Conservation (phyloP, 2,797 vertebrate genomes). For the Gastrophryne carolinensis region DNA sequence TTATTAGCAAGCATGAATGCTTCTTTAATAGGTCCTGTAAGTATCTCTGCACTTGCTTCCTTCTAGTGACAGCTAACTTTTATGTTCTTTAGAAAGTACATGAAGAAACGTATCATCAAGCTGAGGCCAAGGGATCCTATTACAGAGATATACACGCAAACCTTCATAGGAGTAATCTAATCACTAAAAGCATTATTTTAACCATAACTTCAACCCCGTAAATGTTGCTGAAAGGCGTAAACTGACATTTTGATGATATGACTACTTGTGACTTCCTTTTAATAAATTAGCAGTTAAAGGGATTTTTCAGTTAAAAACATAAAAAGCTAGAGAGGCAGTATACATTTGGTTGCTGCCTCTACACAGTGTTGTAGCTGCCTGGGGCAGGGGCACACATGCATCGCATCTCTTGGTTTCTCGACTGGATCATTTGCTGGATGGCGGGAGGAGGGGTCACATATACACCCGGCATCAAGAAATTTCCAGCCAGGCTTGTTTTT, state of each 20-base stretch:
- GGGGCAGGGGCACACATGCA: too few relatives aligned
- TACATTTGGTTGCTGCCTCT: too few relatives aligned
- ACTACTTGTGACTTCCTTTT: slow-evolving; percentile 40
- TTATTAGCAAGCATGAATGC: background rate
- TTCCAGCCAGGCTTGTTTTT: too few relatives aligned
- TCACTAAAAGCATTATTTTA: slow-evolving; percentile 26
- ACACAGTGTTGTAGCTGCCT: too few relatives aligned
- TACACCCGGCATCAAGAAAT: too few relatives aligned
- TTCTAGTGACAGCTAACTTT: background rate
- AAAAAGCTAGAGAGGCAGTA: too few relatives aligned
- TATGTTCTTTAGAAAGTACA: slow-evolving; percentile 31
- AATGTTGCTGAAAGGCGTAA: slow-evolving; percentile 20
- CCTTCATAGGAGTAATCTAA: slow-evolving; percentile 32
- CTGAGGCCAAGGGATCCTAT: slow-evolving; percentile 7
- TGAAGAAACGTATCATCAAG: slow-evolving; percentile 5
- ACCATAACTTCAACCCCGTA: slow-evolving; percentile 10
- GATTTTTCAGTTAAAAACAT: too few relatives aligned
- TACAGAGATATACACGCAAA: background rate
- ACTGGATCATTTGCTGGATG: too few relatives aligned
- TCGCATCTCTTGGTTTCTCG: too few relatives aligned
- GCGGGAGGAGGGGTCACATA: too few relatives aligned
- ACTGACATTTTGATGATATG: slow-evolving; percentile 22
- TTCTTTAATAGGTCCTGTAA: background rate
- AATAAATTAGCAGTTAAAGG: slow-evolving; percentile 46
- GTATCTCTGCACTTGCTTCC: background rate